phyloP scores from a whole-genome alignment of 1,140 invertebrate species.

The Kradibia gibbosae region DNA sequence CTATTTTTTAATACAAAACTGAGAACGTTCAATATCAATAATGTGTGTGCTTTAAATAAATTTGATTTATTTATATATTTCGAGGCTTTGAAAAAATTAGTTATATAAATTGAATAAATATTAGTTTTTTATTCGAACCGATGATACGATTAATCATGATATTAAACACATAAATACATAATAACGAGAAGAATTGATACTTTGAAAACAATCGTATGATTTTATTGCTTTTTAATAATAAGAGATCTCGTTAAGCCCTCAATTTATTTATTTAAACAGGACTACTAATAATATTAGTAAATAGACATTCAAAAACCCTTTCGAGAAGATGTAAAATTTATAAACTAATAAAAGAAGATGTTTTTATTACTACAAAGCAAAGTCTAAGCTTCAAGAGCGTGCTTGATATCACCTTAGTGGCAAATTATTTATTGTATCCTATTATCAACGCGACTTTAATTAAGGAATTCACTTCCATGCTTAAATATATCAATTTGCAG shows the following conservation, averaged over 20 bases:
- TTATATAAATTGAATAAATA: neutral
- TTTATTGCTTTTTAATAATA: no score
- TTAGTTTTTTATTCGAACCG: neutral
- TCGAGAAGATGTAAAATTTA: neutral
- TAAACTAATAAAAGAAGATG: neutral
- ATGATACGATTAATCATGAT: neutral
- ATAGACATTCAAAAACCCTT: neutral
- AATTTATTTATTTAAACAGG: no score
- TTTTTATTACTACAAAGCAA: neutral
- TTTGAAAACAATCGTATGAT: no score
- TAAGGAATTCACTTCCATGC: neutral
- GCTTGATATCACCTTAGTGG: neutral
- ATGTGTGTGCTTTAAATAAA: neutral
- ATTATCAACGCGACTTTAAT: neutral
- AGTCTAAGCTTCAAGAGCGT: no score
- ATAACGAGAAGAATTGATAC: no score
- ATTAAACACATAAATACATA: no score
- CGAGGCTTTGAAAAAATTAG: neutral
- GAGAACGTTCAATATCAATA: no score
- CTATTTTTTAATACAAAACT: no score
- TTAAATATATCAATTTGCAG: neutral
- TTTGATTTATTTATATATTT: neutral
- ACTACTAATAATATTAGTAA: no score
- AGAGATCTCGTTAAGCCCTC: no score
- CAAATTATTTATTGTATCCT: conserved; percentile 1